Conservation (phyloP, 2,797 vertebrate genomes). For the Phyllotis vaccarum region DNA sequence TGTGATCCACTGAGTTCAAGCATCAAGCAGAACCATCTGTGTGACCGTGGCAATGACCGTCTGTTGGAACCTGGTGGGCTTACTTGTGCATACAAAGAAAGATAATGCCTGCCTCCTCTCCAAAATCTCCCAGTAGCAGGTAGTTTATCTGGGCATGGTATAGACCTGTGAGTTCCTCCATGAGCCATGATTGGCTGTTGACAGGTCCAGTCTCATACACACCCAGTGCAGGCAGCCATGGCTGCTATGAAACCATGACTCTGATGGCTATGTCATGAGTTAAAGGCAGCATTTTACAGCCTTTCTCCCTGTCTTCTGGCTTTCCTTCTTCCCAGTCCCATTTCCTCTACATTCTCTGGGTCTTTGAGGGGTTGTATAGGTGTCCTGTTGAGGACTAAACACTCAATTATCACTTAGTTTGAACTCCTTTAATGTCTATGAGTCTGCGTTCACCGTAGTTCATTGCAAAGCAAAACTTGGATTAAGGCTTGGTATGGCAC, state of each 20-base stretch:
- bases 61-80: neutral
- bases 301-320: neutral
- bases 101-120: neutral
- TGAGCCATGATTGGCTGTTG: neutral
- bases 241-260: neutral
- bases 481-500: neutral
- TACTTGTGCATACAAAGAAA: neutral
- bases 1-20: neutral
- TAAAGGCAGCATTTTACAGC: neutral
- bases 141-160: neutral
- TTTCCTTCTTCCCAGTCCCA: neutral
- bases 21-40: neutral
- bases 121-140: neutral
- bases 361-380: neutral
- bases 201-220: neutral
- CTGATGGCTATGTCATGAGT: neutral
- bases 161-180: neutral
- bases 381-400: neutral
- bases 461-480: neutral
- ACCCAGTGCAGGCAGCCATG: neutral
- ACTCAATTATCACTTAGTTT: neutral
- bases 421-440: neutral
- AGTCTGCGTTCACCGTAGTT: neutral
- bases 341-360: neutral
- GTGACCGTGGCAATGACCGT: neutral